Evolutionary conservation across 2,797 vertebrate genomes (phyloP).

Genomic region (Oreochromis grahami): DNA sequence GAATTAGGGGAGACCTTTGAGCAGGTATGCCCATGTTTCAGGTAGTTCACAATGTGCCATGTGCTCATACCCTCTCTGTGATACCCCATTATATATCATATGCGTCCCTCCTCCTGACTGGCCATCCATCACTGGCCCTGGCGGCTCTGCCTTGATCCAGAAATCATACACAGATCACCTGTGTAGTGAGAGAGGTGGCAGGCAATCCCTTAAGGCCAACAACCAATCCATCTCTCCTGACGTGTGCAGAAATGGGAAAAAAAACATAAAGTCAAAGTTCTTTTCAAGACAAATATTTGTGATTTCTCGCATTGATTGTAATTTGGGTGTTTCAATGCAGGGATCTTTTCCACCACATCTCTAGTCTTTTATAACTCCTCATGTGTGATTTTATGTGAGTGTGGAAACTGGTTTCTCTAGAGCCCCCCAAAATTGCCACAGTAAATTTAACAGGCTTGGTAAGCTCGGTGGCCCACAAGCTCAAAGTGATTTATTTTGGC

Average conservation of each 20-base stretch:
- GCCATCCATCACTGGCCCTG: slow-evolving; percentile 51
- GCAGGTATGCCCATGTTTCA: neutral
- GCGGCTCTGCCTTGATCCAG: slow-evolving; percentile 49
- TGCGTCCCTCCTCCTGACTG: slow-evolving; percentile 4
- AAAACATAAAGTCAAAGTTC: neutral
- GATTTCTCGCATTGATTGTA: neutral
- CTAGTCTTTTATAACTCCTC: neutral
- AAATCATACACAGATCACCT: slow-evolving; percentile 64
- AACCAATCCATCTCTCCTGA: slow-evolving; percentile 45
- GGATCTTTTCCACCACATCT: neutral
- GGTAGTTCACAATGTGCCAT: neutral
- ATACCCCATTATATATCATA: slow-evolving; percentile 19
- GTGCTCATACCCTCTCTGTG: neutral
- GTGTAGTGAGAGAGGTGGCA: slow-evolving; percentile 46
- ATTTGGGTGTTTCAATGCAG: neutral
- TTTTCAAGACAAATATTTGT: neutral
- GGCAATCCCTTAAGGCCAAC: slow-evolving; percentile 47
- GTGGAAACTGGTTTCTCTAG: neutral
- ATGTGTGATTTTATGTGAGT: neutral
- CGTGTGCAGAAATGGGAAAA: neutral
- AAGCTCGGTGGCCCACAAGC: slow-evolving; percentile 31
- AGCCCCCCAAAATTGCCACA: slow-evolving; percentile 21
- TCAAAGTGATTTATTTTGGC: slow-evolving; percentile 53
- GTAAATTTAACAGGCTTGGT: slow-evolving; percentile 42
- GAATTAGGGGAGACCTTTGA: slow-evolving; percentile 1